phyloP scores from a whole-genome alignment of 2,888 invertebrate genomes.

The Dryobota labecula region DNA sequence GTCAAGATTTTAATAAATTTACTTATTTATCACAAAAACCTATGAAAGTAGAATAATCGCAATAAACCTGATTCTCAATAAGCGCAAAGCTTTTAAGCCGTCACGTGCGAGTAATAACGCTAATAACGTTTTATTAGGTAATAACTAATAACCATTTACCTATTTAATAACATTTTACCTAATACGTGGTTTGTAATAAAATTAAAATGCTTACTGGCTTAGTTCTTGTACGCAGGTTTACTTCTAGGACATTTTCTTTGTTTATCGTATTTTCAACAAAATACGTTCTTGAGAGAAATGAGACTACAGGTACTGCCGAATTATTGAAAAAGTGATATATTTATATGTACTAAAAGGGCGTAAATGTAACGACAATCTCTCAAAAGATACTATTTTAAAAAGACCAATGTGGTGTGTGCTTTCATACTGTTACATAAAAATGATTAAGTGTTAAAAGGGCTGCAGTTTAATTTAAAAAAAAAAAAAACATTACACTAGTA shows the following conservation, averaged over 20 bases:
- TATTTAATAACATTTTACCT: conserved; percentile 48
- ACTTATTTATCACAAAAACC: conserved; percentile 11
- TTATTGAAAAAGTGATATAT: too few relatives aligned
- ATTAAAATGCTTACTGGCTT: neutral
- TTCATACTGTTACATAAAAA: too few relatives aligned
- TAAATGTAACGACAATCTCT: too few relatives aligned
- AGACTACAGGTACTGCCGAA: too few relatives aligned
- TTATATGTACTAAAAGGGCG: too few relatives aligned
- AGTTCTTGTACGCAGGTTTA: neutral
- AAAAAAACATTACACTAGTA: too few relatives aligned
- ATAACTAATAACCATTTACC: conserved; percentile 59
- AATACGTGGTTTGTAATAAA: conserved; percentile 13
- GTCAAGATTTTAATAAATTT: neutral
- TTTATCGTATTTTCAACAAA: neutral
- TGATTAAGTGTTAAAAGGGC: too few relatives aligned
- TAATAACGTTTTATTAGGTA: conserved; percentile 55
- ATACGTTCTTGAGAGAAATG: too few relatives aligned
- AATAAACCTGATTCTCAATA: conserved; percentile 34
- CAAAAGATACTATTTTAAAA: too few relatives aligned
- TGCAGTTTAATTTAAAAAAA: too few relatives aligned
- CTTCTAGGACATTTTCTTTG: neutral
- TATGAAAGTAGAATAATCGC: conserved; percentile 10
- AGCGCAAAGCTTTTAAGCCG: conserved; percentile 33
- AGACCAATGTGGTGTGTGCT: too few relatives aligned
- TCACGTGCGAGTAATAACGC: conserved; percentile 48